Evolutionary conservation across 1,140 invertebrate species (phyloP), one percentile per base, ranked within the genome.

Genomic region (Halictus rubicundus): DNA sequence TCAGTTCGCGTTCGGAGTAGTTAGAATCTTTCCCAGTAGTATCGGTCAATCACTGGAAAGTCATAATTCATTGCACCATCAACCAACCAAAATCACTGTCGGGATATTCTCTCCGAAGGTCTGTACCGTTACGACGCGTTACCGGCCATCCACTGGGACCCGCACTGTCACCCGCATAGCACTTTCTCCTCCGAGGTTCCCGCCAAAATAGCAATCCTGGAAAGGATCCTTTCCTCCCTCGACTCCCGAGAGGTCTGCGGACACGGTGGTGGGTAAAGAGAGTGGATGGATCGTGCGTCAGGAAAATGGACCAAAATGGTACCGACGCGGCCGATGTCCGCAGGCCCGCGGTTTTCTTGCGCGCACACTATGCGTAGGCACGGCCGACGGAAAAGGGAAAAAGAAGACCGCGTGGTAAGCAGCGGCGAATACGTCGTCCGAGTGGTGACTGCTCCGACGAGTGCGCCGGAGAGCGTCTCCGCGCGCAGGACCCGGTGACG

Each of bases 371-470:
- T 46, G 14, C 42, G 49, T 21, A 16, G 57, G 32, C 3, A 52
- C n/a, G 23, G 1, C n/a, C 19, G 37, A 10, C 57, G 63, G 73
- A 49, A 63, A 78, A 63, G 63, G 73, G 78, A 52, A 76, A 76
- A 66, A 68, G 59, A 66, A 63, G 69, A 19, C 78, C 78, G 83
- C 81, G 80, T 71, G 70, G 57, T 64, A 61, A 66, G 73, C 87
- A 80, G 75, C 83, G 87, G 83, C 80, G 78, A 81, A 83, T 89
- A 89, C 89, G 86, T 88, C 85, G 85, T 88, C 84, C 86, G 90
- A 92, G 86, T 87, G 91, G 83, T 89, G 88, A 88, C 89, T 89
- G 88, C 84, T 89, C 83, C 72, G 87, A 59, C 70, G 87, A 80
- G 54, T 77, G 59, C 63, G 42, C 64, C 54, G 1, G 61, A 72